Conservation (phyloP, 35 echinoderm and acorn worm species). For the Lytechinus pictus region DNA sequence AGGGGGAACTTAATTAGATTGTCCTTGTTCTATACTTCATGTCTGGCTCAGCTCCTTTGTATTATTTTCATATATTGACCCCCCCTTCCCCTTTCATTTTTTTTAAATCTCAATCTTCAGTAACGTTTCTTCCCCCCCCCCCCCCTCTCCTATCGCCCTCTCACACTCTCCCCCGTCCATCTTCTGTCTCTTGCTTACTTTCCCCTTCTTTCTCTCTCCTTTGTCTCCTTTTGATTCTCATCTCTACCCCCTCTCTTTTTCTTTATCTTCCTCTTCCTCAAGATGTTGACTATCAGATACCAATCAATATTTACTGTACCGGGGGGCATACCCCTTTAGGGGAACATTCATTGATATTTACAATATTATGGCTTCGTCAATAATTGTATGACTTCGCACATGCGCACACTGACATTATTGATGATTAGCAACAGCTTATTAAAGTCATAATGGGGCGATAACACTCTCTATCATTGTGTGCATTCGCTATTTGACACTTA, state of each 20-base stretch:
- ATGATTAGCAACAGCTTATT: conserved; percentile 14
- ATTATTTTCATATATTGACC: too few species aligned
- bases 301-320: too few species aligned
- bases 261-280: not conserved
- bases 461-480: not conserved
- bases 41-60: too few species aligned
- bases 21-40: too few species aligned
- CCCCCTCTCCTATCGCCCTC: not conserved
- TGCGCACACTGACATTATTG: not conserved
- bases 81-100: not conserved
- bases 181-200: not conserved
- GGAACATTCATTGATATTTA: too few species aligned
- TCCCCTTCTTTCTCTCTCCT: not conserved
- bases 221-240: not conserved
- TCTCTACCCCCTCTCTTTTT: not conserved
- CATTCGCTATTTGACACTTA: not conserved
- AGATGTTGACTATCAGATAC: too few species aligned
- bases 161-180: not conserved
- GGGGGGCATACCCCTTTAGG: too few species aligned
- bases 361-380: not conserved
- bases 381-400: not conserved
- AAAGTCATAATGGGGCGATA: not conserved
- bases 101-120: too few species aligned
- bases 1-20: too few species aligned
- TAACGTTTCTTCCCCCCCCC: too few species aligned